Evolutionary conservation across 2,797 vertebrate species (phyloP).

Genomic region (Pterois miles): DNA sequence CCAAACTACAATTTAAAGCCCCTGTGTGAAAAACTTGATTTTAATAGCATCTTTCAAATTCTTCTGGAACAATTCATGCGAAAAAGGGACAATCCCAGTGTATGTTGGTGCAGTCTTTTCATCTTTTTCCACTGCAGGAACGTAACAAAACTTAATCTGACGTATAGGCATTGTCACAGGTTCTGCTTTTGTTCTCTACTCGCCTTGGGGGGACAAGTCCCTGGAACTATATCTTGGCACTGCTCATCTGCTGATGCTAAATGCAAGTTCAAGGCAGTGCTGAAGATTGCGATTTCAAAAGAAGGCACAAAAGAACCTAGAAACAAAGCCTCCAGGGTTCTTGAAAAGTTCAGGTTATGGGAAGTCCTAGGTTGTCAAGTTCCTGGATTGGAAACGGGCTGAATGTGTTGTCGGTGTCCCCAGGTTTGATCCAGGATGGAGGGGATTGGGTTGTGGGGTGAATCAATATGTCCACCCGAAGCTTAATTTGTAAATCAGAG

Average conservation of each 20-base stretch:
- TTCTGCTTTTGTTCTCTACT: slow-evolving; percentile 22
- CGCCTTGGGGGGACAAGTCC: not conserved
- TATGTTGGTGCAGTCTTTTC: not conserved
- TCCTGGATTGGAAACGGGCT: not conserved
- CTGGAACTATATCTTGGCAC: slow-evolving; percentile 11
- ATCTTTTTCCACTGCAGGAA: slow-evolving; percentile 11
- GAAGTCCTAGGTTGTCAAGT: not conserved
- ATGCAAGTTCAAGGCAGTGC: slow-evolving; percentile 13
- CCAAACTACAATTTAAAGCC: not conserved
- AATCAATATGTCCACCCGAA: not conserved
- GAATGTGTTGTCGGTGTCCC: not conserved
- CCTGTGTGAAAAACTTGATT: not conserved
- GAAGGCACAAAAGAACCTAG: not conserved
- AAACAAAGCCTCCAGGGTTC: not conserved
- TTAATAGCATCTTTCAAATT: not conserved
- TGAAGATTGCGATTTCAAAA: slow-evolving; percentile 43
- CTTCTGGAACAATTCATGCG: not conserved
- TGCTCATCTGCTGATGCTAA: not conserved
- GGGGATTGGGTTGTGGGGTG: not conserved
- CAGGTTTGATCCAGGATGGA: not conserved
- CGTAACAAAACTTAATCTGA: slow-evolving; percentile 10
- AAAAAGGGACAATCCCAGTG: slow-evolving; percentile 14
- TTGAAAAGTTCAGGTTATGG: not conserved
- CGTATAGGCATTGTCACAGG: slow-evolving; percentile 7
- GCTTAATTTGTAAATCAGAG: too few species aligned